These are phyloP conservation scores for Subacronicta megacephala DNA, from an alignment of 2,888 invertebrate genomes.

Conservation along the genomic window DNA sequence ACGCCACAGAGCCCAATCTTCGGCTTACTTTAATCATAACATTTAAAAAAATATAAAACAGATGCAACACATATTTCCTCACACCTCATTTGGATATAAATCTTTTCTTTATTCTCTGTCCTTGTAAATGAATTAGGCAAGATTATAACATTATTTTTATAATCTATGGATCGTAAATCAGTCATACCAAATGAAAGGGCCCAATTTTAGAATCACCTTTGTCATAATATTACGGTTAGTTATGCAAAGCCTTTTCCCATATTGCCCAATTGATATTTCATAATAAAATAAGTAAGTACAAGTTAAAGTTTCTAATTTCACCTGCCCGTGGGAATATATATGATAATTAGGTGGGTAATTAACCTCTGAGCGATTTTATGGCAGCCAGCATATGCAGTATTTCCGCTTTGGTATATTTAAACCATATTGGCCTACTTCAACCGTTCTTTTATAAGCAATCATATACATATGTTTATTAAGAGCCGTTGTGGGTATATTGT, in stretches of 20 bases:
- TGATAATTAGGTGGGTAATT: conserved; percentile 56
- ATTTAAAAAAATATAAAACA: conserved; percentile 20
- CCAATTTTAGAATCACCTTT: conserved; percentile 2
- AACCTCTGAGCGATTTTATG: conserved; percentile 26
- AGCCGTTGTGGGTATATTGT: too few species aligned
- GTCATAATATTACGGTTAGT: conserved; percentile 41
- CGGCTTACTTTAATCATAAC: too few species aligned
- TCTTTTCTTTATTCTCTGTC: conserved; percentile 18
- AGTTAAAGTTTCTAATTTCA: conserved; percentile 70
- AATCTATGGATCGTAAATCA: conserved; percentile 20
- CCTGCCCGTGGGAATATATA: conserved; percentile 68
- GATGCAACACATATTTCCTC: conserved; percentile 13
- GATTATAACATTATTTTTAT: background rate
- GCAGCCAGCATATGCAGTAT: conserved; percentile 5
- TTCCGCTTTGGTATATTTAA: conserved; percentile 56
- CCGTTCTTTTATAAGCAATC: conserved; percentile 23
- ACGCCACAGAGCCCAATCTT: too few species aligned
- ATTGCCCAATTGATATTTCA: conserved; percentile 65
- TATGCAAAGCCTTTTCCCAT: conserved; percentile 57
- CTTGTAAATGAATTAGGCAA: conserved; percentile 13
- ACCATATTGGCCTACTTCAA: conserved; percentile 31
- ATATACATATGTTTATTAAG: background rate
- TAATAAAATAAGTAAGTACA: conserved; percentile 63
- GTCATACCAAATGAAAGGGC: background rate
- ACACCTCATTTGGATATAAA: conserved; percentile 28